phyloP scores from a whole-genome alignment of 2,113 vertebrate species.

The Charina bottae region DNA sequence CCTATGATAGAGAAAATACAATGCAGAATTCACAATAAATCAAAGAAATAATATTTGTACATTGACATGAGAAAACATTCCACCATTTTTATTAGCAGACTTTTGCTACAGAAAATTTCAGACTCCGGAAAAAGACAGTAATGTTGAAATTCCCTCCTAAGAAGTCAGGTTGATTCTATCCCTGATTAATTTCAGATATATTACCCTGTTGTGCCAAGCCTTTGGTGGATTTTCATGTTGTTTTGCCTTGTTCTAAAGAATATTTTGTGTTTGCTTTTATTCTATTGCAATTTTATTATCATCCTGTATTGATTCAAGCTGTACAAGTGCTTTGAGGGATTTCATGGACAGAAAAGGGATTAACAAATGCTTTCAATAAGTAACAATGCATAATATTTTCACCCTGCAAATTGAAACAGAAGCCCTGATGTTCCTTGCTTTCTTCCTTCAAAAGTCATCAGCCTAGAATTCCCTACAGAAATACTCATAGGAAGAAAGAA shows the following conservation, averaged over 20 bases:
- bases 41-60: neutral
- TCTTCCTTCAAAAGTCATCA: neutral
- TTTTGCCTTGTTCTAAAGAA: neutral
- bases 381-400: neutral
- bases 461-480: neutral
- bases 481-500: too few relatives aligned
- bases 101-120: neutral
- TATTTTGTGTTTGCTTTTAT: neutral
- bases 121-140: neutral
- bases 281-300: neutral
- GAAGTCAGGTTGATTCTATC: neutral
- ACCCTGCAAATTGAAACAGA: neutral
- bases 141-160: neutral
- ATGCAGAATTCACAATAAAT: neutral
- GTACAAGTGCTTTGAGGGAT: neutral
- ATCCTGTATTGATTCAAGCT: neutral
- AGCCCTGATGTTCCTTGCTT: neutral
- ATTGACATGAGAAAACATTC: neutral
- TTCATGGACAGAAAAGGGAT: neutral
- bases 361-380: neutral
- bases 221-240: neutral
- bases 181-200: neutral
- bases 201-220: neutral
- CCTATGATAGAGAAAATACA: neutral
- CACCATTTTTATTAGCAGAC: neutral